Evolutionary conservation across 2,797 vertebrate species (phyloP).

Genomic region (Melanotaenia trifasciata): DNA sequence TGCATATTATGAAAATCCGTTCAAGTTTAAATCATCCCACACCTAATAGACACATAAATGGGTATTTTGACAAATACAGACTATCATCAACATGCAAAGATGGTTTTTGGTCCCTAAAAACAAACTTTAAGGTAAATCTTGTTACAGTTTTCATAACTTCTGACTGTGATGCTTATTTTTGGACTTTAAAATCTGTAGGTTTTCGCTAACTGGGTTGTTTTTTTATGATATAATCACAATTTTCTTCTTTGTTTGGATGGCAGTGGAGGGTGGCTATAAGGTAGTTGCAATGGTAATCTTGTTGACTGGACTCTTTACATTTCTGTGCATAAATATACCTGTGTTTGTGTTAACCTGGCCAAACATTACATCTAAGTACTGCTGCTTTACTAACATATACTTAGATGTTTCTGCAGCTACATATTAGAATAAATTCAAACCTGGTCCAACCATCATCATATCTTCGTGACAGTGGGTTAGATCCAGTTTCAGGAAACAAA

Average conservation of each 20-base stretch:
- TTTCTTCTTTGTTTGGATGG: neutral
- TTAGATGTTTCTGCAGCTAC: too few relatives aligned
- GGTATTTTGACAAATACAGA: too few relatives aligned
- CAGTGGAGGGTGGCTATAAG: neutral
- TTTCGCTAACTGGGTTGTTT: neutral
- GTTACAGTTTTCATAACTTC: neutral
- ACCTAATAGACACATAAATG: too few relatives aligned
- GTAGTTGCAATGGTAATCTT: neutral
- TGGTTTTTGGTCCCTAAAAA: too few relatives aligned
- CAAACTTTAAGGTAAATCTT: neutral
- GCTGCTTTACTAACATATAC: too few relatives aligned
- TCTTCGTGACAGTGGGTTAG: neutral
- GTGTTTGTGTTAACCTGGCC: too few relatives aligned
- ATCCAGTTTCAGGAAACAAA: constrained; percentile 4
- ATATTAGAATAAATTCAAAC: too few relatives aligned
- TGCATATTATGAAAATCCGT: neutral
- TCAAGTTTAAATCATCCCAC: too few relatives aligned
- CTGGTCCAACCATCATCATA: neutral
- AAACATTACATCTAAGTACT: too few relatives aligned
- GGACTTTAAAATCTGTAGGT: neutral
- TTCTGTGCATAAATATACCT: neutral
- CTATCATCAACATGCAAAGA: too few relatives aligned
- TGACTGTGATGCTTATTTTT: neutral
- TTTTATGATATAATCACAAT: neutral
- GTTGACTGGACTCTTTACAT: neutral